phyloP scores from a whole-genome alignment of 1,140 invertebrate species.

The Drosophila elegans region DNA sequence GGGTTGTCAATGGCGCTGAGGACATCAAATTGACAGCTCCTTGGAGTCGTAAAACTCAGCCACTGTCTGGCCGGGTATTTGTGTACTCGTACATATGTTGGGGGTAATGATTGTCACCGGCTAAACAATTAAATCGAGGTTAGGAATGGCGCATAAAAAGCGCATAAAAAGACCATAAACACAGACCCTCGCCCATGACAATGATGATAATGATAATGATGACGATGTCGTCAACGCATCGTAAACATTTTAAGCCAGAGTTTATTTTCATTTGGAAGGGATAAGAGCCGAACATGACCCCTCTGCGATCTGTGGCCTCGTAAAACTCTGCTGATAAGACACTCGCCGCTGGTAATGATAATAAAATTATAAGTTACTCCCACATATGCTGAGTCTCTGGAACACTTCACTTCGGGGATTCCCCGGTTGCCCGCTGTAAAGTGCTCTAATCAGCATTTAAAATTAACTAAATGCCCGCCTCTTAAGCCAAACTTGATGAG shows the following conservation, averaged over 20 bases:
- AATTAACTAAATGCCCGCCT: constrained; percentile 78
- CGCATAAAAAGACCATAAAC: constrained; percentile 83
- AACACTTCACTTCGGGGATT: constrained; percentile 12
- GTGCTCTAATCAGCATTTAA: constrained; percentile 81
- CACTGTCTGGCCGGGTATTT: constrained; percentile 29
- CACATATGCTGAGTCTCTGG: constrained; percentile 48
- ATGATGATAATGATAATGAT: constrained; percentile 27
- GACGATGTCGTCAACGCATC: constrained; percentile 77
- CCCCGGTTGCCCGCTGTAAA: constrained; percentile 57
- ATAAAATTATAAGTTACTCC: constrained; percentile 84
- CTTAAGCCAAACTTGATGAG: constrained; percentile 66
- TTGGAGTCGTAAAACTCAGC: constrained; percentile 75
- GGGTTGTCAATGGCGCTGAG: constrained; percentile 70
- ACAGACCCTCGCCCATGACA: constrained; percentile 13
- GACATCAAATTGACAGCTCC: constrained; percentile 81
- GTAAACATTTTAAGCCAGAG: constrained; percentile 83
- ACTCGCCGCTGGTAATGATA: constrained; percentile 78
- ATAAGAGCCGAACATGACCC: constrained; percentile 63
- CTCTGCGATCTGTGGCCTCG: constrained; percentile 71
- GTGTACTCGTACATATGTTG: constrained; percentile 61
- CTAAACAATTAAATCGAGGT: constrained; percentile 85
- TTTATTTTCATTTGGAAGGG: constrained; percentile 83
- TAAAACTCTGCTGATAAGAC: constrained; percentile 78
- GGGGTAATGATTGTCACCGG: constrained; percentile 83
- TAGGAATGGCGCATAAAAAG: constrained; percentile 84